Conservation (phyloP, 2,797 vertebrate species). For the Crocidura indochinensis region DNA sequence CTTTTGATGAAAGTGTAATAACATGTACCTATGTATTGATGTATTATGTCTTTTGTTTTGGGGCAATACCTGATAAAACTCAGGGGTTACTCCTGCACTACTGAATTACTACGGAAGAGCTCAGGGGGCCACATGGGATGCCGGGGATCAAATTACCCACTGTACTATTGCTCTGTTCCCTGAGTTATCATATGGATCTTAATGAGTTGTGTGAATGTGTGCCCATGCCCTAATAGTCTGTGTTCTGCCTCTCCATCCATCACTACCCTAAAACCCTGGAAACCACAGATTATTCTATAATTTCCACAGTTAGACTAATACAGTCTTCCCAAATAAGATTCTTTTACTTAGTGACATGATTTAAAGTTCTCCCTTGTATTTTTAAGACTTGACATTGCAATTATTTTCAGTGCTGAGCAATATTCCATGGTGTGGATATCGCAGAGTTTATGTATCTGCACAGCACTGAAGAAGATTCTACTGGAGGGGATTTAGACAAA, state of each 20-base stretch:
- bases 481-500: too few species aligned
- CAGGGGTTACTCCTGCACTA: too few species aligned
- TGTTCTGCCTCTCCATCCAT: background rate
- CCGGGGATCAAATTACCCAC: too few species aligned
- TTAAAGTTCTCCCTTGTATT: constrained; percentile 3
- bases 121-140: too few species aligned
- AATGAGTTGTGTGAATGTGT: too few species aligned
- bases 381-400: background rate
- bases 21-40: too few species aligned
- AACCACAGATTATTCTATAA: background rate
- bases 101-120: too few species aligned
- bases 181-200: too few species aligned
- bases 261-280: background rate
- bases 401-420: constrained; percentile 50
- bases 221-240: background rate
- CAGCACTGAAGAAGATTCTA: too few species aligned
- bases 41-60: background rate
- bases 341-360: constrained; percentile 31
- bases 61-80: too few species aligned
- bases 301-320: background rate
- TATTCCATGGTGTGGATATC: background rate
- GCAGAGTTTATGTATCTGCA: too few species aligned
- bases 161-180: too few species aligned
- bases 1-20: background rate
- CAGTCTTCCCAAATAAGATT: background rate